Base-by-base conservation (phyloP, 1,140 invertebrate species). In the Meloidogyne hapla region DNA sequence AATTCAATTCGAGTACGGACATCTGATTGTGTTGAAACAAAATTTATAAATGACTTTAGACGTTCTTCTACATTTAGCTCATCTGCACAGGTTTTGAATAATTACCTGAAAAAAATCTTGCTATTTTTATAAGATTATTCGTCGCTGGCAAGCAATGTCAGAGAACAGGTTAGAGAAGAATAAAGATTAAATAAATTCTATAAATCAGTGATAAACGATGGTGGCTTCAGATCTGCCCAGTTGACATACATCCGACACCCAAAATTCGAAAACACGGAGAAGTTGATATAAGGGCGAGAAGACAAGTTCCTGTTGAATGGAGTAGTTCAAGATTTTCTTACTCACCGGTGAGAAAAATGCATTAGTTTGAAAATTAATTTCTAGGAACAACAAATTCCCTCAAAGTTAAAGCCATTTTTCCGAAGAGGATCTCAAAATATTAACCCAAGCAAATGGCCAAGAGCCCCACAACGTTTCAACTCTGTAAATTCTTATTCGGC, bases 251-350 rank as follows among this genome's bases (percentile, higher is more conserved):
- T 5, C 33, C 78, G 23, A 12, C 56, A 38, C 8, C 21, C 5
- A 73, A 64, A 63, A 73, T 21, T 2, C 28, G 40, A 15, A 85
- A 85, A 63, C 75, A 83, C 38, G 69, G 63, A 15, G 74, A 72
- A 18, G 61, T 68, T 33, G 82, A 83, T 66, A 77, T 83, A 69
- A 56, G 82, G 18, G 82, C 82, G 13, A 56, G 77, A n/a, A 64
- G 82, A 6, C 83, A 86, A 75, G 72, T 83, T 13, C 82, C 82
- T 12, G 86, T 65, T 74, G 77, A 85, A 74, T 83, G 82, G 82
- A 40, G 40, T 25, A 66, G 79, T 25, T 82, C 78, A 62, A 72
- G 82, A 25, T 83, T 84, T 63, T 82, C 84, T n/a, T 40, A 61
- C 10, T 25, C 71, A 64, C 61, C 69, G 6, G 61, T 70, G n/a